These are phyloP conservation scores for Drosophila greeni DNA, from an alignment of 2,888 invertebrate genomes.

Conservation along the genomic window DNA sequence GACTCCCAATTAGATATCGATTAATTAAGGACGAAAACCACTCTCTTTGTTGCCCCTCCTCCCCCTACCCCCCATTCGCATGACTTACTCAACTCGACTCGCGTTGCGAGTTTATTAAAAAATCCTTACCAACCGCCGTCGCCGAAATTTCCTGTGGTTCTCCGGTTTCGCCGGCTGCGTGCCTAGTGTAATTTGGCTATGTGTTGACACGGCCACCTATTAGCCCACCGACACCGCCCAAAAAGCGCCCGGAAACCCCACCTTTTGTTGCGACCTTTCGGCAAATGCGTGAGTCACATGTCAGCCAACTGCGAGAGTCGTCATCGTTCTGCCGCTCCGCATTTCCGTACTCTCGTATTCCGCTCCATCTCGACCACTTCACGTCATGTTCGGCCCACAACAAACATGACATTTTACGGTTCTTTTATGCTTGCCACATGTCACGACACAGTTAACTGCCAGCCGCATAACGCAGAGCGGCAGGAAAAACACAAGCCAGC, in stretches of 20 bases:
- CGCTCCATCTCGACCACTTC: slow-evolving; percentile 51
- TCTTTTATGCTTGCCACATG: slow-evolving; percentile 73
- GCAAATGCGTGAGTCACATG: slow-evolving; percentile 54
- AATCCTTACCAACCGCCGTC: slow-evolving; percentile 9
- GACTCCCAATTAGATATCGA: slow-evolving; percentile 17
- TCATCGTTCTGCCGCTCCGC: slow-evolving; percentile 20
- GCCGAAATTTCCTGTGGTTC: slow-evolving; percentile 11
- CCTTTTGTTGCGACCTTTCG: slow-evolving; percentile 21
- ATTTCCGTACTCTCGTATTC: slow-evolving; percentile 21
- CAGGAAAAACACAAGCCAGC: slow-evolving; percentile 35
- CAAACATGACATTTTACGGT: slow-evolving; percentile 73
- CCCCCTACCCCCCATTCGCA: neutral
- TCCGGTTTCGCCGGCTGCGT: slow-evolving; percentile 26
- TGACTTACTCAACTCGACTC: slow-evolving; percentile 29
- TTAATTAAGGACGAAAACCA: slow-evolving; percentile 1
- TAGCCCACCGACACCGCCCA: slow-evolving; percentile 10
- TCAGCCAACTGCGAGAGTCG: slow-evolving; percentile 47
- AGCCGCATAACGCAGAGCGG: slow-evolving; percentile 46
- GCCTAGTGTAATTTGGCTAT: slow-evolving; percentile 59
- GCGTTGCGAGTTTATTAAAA: slow-evolving; percentile 31
- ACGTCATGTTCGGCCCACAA: slow-evolving; percentile 69
- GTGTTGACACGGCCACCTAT: slow-evolving; percentile 58
- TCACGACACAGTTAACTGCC: slow-evolving; percentile 70
- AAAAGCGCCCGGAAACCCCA: slow-evolving; percentile 10
- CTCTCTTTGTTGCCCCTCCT: neutral